Percentiles rank a stretch among this genome's conserved stretches.
Conservation (phyloP, 1,140 invertebrate genomes). For the Cylas formicarius region DNA sequence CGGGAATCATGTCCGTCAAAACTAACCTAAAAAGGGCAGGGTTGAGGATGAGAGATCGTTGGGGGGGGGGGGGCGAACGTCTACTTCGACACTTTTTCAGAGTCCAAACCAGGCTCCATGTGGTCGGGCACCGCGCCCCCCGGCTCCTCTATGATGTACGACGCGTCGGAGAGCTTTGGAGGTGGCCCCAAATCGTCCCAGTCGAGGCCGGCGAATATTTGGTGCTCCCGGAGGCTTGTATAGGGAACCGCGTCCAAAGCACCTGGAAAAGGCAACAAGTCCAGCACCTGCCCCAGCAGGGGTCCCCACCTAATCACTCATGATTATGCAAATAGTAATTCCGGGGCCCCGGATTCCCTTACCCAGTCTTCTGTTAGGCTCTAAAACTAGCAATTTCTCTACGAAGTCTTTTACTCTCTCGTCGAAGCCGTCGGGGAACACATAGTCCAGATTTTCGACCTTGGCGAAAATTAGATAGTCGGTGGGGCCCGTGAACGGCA, state of each 20-base stretch:
- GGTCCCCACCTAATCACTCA: too few species aligned
- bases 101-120: conserved; percentile 78
- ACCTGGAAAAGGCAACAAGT: conserved; percentile 47
- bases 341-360: too few species aligned
- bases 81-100: conserved; percentile 44
- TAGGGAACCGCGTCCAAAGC: conserved; percentile 70
- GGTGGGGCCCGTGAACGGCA: conserved; percentile 85
- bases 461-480: conserved; percentile 98
- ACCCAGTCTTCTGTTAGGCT: conserved; percentile 64
- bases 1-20: conserved; percentile 16
- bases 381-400: conserved; percentile 74
- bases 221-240: conserved; percentile 73
- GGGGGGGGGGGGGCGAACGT: too few species aligned
- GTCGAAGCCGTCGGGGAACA: conserved; percentile 87
- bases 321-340: too few species aligned
- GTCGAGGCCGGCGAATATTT: conserved; percentile 77
- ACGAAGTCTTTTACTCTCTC: conserved; percentile 80
- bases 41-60: not conserved
- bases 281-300: too few species aligned
- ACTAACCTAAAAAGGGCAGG: conserved; percentile 13
- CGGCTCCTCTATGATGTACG: not conserved
- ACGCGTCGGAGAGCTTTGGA: conserved; percentile 46
- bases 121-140: conserved; percentile 64
- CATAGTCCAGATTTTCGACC: conserved; percentile 85
- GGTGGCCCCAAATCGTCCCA: conserved; percentile 80